Base-by-base conservation (phyloP, 2,888 invertebrate species). In the Embidobia sp. region DNA sequence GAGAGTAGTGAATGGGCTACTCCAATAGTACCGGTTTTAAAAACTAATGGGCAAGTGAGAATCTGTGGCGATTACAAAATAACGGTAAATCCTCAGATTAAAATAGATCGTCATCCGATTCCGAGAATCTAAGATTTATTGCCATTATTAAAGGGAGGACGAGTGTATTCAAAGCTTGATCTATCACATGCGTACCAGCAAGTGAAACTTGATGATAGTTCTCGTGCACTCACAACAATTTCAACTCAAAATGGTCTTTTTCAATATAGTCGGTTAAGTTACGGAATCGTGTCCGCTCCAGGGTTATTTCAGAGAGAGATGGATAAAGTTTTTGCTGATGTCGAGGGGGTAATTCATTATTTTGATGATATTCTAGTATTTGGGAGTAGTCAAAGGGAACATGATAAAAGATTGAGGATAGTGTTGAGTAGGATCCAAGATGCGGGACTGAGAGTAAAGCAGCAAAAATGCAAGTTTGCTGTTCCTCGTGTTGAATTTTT, bases 201-300 rank as follows among this genome's bases (percentile, higher is more conserved):
- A 79, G 67, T 87, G 8, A 78, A 78, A 33, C 51, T 88, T 6
- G 82, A 85, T 19, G 82, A 85, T 15, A 64, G 80, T 11, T 80
- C 79, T 0, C 46, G 72, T n/a, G 79, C 76, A 22, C 77, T 82
- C 18, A 79, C 83, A n/a, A 82, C 85, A 0, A 82, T 84, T 72
- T 84, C 82, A 42, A 85, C 84, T 3, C 80, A 81, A 13, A 70
- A 33, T 3, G 81, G 81, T 2, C 66, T 82, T 10, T 82, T 53
- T 64, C 18, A 31, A 5, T 66, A 81, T 55, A 77, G 81, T 33
- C 57, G 86, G 55, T 67, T 87, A 8, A 83, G 86, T 15, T 87
- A 85, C 79, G 87, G 87, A 2, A 84, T 42, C 0, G 85, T 86
- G 15, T 85, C 86, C 5, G 86, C 87, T 1, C 85, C 85, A 11